These are phyloP conservation scores for Athetis lepigone DNA, from an alignment of 2,888 invertebrate genomes.

Conservation along the genomic window DNA sequence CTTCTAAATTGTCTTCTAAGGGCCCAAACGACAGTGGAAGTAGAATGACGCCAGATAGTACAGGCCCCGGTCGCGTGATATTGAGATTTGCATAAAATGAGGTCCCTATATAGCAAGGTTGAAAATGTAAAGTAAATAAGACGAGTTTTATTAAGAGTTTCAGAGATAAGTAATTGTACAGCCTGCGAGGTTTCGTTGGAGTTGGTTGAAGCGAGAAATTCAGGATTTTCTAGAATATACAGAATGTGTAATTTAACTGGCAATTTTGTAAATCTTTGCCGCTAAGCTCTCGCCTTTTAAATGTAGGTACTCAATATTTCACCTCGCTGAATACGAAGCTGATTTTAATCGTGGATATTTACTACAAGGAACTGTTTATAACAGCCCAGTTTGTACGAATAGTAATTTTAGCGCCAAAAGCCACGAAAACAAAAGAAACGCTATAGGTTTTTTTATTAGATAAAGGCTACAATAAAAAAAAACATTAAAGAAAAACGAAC, in stretches of 20 bases:
- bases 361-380: constrained; percentile 4
- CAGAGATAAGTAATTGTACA: constrained; percentile 60
- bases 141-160: constrained; percentile 53
- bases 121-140: constrained; percentile 62
- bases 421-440: not conserved
- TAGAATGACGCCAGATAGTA: constrained; percentile 69
- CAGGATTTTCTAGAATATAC: constrained; percentile 32
- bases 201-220: constrained; percentile 33
- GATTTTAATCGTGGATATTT: constrained; percentile 45
- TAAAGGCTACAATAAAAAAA: constrained; percentile 23
- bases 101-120: constrained; percentile 68
- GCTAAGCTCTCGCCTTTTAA: constrained; percentile 46
- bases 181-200: constrained; percentile 29
- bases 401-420: not conserved
- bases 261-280: constrained; percentile 33
- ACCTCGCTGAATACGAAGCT: constrained; percentile 22
- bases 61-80: constrained; percentile 63
- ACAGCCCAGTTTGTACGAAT: constrained; percentile 10
- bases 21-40: constrained; percentile 66
- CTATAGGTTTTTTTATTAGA: constrained; percentile 4
- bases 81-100: constrained; percentile 82
- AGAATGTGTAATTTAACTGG: constrained; percentile 38
- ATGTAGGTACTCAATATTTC: constrained; percentile 31
- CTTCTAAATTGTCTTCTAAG: constrained; percentile 74
- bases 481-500: constrained; percentile 17